These are phyloP conservation scores for Luperina nickerlii DNA, from an alignment of 2,888 invertebrate genomes.

Conservation along the genomic window DNA sequence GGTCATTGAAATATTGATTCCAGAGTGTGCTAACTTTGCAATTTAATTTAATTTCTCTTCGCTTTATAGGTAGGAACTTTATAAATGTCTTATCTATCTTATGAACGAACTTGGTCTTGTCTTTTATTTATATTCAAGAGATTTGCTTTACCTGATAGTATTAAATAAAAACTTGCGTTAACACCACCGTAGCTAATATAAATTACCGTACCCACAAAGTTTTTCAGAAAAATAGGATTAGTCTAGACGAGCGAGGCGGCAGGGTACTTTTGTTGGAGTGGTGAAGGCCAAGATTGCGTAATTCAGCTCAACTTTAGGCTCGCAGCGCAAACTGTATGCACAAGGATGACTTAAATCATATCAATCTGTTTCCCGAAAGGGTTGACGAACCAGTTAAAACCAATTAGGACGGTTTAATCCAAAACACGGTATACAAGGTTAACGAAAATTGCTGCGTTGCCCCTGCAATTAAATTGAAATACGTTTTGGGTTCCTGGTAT, in stretches of 20 bases:
- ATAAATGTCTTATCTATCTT: background rate
- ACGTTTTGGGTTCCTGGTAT: constrained; percentile 71
- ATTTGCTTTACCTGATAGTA: background rate
- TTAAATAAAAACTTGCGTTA: background rate
- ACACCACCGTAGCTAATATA: constrained; percentile 5
- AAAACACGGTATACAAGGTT: constrained; percentile 58
- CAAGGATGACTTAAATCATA: constrained; percentile 27
- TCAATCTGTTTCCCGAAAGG: constrained; percentile 43
- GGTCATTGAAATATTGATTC: constrained; percentile 42
- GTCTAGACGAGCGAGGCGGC: constrained; percentile 56
- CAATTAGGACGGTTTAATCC: constrained; percentile 63
- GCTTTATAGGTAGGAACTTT: background rate
- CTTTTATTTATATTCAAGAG: background rate
- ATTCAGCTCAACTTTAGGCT: constrained; percentile 62
- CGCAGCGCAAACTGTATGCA: constrained; percentile 21
- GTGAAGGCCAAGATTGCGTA: constrained; percentile 77
- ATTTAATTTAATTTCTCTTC: constrained; percentile 4
- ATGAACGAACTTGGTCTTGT: background rate
- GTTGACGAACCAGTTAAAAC: constrained; percentile 43
- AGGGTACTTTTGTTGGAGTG: constrained; percentile 44
- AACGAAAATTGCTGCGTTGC: constrained; percentile 69
- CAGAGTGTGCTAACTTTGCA: background rate
- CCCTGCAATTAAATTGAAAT: constrained; percentile 78
- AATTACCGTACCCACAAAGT: constrained; percentile 17
- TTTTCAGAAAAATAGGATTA: constrained; percentile 34